Percentiles rank a stretch among this genome's conserved stretches.
Evolutionary conservation across 2,113 vertebrate genomes (phyloP).

Genomic region (Phoxinus phoxinus): DNA sequence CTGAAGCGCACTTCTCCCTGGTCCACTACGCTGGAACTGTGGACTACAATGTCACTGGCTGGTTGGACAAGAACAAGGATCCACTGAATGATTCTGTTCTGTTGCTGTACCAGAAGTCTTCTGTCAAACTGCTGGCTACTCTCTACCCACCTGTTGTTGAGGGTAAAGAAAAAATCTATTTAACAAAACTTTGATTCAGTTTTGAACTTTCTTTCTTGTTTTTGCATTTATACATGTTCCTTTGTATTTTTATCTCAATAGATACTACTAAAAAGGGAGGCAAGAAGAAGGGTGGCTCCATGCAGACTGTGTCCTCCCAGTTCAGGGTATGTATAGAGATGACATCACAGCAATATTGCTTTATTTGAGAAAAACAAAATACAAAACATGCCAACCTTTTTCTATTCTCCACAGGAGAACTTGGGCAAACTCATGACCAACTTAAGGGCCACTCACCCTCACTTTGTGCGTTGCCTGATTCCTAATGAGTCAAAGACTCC

Average conservation of each 20-base stretch:
- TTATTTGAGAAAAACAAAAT: no score
- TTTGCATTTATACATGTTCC: not conserved
- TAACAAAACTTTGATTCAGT: not conserved
- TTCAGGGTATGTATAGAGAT: constrained; percentile 49
- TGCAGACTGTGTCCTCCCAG: constrained; percentile 59
- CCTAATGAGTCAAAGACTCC: constrained; percentile 61
- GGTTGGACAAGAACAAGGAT: constrained; percentile 65
- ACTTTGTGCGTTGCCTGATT: constrained; percentile 52
- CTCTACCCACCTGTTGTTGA: constrained; percentile 57
- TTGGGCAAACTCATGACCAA: constrained; percentile 61
- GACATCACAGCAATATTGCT: no score
- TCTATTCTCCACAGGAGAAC: constrained; percentile 35
- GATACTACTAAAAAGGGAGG: constrained; percentile 52
- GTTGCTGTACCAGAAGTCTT: constrained; percentile 55
- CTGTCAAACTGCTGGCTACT: constrained; percentile 50
- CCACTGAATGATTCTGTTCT: constrained; percentile 61
- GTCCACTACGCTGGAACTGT: constrained; percentile 83
- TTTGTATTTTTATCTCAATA: not conserved
- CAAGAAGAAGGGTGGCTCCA: constrained; percentile 63
- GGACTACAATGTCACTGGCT: constrained; percentile 78
- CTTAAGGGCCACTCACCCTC: constrained; percentile 58
- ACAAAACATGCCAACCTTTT: no score
- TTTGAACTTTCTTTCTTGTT: not conserved
- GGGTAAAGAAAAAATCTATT: constrained; percentile 38
- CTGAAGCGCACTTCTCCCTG: constrained; percentile 83